Evolutionary conservation across 2,113 vertebrate genomes (phyloP).

Genomic region (Bufo bufo): DNA sequence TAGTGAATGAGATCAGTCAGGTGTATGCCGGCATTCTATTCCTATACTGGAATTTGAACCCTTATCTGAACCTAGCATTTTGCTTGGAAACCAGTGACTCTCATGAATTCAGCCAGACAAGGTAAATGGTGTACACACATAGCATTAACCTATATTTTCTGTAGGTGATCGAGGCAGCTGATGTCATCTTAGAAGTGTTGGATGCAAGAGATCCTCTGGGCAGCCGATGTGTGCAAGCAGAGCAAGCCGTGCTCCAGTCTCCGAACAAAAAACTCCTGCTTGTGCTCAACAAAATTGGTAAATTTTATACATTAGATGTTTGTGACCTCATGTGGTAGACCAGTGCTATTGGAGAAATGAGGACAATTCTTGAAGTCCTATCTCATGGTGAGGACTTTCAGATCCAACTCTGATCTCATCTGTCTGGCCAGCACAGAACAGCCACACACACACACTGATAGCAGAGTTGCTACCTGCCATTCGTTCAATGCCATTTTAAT

Average conservation of each 20-base stretch:
- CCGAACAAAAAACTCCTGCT: slow-evolving; percentile 85
- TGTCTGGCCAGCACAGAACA: not conserved
- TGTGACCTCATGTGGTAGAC: not conserved
- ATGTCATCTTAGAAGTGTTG: slow-evolving; percentile 89
- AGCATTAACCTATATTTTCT: not conserved
- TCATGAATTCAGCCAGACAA: not conserved
- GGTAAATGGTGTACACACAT: not conserved
- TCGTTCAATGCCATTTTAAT: no score
- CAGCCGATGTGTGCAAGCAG: slow-evolving; percentile 88
- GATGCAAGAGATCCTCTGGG: slow-evolving; percentile 95
- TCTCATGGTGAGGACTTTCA: slow-evolving; percentile 70
- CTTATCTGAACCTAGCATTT: no score
- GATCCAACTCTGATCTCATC: slow-evolving; percentile 81
- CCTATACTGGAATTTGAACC: no score
- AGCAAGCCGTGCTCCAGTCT: slow-evolving; percentile 77
- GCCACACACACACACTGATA: not conserved
- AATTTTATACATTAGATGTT: slow-evolving; percentile 31
- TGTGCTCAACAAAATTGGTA: slow-evolving; percentile 93
- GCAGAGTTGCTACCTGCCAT: not conserved
- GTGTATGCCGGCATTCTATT: no score
- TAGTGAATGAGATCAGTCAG: no score
- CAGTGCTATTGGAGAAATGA: slow-evolving; percentile 67
- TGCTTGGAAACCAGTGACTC: no score
- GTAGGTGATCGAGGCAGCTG: slow-evolving; percentile 88
- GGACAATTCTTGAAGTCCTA: slow-evolving; percentile 70